Base-by-base conservation (phyloP, 2,113 vertebrate species). In the Forbesichthys agassizii region DNA sequence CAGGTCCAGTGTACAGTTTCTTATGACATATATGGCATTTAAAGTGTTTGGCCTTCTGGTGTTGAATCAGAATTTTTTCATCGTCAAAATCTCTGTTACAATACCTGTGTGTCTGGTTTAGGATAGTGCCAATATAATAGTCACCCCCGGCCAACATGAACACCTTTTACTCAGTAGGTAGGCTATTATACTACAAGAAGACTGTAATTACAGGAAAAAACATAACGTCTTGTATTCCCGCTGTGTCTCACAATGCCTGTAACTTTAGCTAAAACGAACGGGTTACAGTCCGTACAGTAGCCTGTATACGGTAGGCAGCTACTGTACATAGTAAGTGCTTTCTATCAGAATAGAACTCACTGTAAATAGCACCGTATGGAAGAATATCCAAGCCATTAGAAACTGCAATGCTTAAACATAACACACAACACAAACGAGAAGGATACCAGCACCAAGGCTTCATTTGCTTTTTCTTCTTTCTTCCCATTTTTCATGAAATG, bases 361-460 rank as follows among this genome's bases (percentile, higher is more conserved):
- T 27, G 1, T 27, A 27, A 27, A 42, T 8, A 42, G 36, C 7
- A 42, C 5, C 7, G 36, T 42, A 27, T 27, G 27, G 27, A 27
- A 27, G 27, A 27, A 27, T 27, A 27, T 27, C 27, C 27, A 27
- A 27, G 27, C 36, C 36, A 42, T 42, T 42, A 42, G 5, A 42
- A 42, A 42, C 7, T 5, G 4, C 36, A 42, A 5, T 42, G 3
- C 4, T 42, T 6, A 42, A 42, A 42, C 36, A 42, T 8, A 42
- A 42, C n/a, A 18, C 54, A 56, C 54, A 18, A 52, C 48, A 5
- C 36, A 9, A 14, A 9, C 7, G 1, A 16, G 79, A 97, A 96
- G 95, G 95, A 97, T 98, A 98, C 92, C 95, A 98, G 85, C 96
- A 98, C 96, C 96, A 98, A 3, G 96, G 96, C 81, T 97, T 98